These are phyloP conservation scores for Drosophila repleta DNA, from an alignment of 1,140 invertebrate species.

Conservation along the genomic window DNA sequence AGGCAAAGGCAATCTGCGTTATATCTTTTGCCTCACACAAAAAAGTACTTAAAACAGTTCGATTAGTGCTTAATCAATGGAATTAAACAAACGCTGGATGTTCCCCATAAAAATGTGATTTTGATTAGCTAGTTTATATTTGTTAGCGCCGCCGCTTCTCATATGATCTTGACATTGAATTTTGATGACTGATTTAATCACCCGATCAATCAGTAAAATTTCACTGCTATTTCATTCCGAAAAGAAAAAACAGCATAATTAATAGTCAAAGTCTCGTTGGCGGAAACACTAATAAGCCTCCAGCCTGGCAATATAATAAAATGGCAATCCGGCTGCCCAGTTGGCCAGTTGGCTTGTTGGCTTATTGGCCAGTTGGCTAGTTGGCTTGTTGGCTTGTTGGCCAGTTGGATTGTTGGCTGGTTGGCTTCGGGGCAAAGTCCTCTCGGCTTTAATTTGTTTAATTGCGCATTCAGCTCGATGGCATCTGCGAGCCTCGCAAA, in stretches of 20 bases:
- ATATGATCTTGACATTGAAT: background rate
- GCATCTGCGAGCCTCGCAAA: conserved; percentile 58
- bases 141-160: too few species aligned
- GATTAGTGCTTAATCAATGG: too few species aligned
- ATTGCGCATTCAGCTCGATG: conserved; percentile 45
- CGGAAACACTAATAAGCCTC: conserved; percentile 44
- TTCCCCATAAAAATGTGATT: too few species aligned
- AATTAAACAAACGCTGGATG: too few species aligned
- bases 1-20: too few species aligned
- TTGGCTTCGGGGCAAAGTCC: conserved; percentile 26
- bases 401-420: background rate
- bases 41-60: too few species aligned
- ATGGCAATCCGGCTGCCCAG: conserved; percentile 43
- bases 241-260: conserved; percentile 18
- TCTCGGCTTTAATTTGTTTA: conserved; percentile 52
- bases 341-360: background rate
- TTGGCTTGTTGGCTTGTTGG: conserved; percentile 1
- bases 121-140: background rate
- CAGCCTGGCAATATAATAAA: conserved; percentile 40
- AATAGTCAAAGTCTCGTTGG: conserved; percentile 25
- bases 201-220: conserved; percentile 33
- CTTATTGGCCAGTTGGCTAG: background rate
- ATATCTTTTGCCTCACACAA: too few species aligned
- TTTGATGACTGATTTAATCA: conserved; percentile 18
- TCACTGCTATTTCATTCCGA: conserved; percentile 12